phyloP scores from a whole-genome alignment of 2,797 vertebrate species.

The Crypturellus tataupa region DNA sequence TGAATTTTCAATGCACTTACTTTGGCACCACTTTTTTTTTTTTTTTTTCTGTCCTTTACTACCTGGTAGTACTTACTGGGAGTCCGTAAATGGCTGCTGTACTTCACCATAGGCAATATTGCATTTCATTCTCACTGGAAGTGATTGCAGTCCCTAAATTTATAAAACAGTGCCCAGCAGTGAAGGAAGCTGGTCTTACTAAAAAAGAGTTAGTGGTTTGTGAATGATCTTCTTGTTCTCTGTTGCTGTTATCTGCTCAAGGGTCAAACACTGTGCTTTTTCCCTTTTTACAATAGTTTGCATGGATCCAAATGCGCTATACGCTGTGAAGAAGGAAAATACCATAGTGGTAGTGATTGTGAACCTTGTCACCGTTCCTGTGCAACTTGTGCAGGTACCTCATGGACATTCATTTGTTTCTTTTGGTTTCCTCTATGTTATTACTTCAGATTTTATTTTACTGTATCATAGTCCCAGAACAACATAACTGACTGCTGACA shows the following conservation, averaged over 20 bases:
- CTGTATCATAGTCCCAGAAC: not conserved
- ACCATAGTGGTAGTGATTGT: conserved; percentile 92
- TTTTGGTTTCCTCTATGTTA: not conserved
- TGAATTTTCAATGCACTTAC: not conserved
- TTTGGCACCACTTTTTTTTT: not conserved
- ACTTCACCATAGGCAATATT: not conserved
- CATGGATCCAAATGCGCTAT: conserved; percentile 91
- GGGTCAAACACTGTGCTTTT: not conserved
- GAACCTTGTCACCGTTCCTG: conserved; percentile 93
- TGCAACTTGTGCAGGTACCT: conserved; percentile 93
- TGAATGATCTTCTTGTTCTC: not conserved
- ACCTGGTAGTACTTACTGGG: not conserved
- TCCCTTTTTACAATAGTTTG: conserved; percentile 82
- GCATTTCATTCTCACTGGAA: not conserved
- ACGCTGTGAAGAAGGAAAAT: conserved; percentile 90
- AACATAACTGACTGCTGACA: not conserved
- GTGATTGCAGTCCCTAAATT: not conserved
- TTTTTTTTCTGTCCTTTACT: not conserved
- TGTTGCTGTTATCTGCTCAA: not conserved
- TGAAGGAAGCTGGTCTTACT: not conserved
- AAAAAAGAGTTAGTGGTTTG: not conserved
- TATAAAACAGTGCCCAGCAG: not conserved
- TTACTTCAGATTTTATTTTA: not conserved
- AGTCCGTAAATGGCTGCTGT: not conserved
- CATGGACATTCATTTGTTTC: not conserved